Evolutionary conservation across 2,888 invertebrate genomes (phyloP).

Genomic region (Adineta ricciae): DNA sequence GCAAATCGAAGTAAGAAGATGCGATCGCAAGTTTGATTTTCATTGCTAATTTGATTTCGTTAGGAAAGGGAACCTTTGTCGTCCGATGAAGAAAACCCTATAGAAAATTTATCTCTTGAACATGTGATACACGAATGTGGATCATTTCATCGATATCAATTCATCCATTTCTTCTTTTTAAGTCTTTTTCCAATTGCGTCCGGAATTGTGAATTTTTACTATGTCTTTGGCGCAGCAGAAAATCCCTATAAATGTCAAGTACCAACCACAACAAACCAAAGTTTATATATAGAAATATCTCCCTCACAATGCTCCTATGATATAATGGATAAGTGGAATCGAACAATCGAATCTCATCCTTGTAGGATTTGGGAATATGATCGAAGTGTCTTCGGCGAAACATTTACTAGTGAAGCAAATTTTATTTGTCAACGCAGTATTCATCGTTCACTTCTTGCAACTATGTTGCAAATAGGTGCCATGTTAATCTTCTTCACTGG

Average conservation of each 20-base stretch:
- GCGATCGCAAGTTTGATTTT: too few species aligned
- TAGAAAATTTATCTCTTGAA: background rate
- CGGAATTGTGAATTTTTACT: background rate
- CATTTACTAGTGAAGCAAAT: slow-evolving; percentile 13
- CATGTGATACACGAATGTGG: background rate
- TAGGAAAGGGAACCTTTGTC: background rate
- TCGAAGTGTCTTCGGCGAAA: background rate
- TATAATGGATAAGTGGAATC: background rate
- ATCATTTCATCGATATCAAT: slow-evolving; percentile 2
- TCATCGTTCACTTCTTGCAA: background rate
- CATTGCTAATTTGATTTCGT: background rate
- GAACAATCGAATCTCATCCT: background rate
- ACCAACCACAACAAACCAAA: background rate
- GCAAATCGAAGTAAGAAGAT: background rate
- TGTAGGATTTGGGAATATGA: background rate
- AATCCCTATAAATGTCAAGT: background rate
- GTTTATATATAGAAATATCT: background rate
- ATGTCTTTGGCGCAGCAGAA: background rate
- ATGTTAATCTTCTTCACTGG: background rate
- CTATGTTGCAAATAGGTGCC: background rate
- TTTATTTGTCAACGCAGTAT: background rate
- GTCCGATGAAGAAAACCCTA: background rate
- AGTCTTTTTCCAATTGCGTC: background rate
- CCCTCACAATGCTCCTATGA: background rate
- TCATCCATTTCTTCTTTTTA: background rate